Conservation (phyloP, 2,888 invertebrate genomes). For the Chouioia cunea region DNA sequence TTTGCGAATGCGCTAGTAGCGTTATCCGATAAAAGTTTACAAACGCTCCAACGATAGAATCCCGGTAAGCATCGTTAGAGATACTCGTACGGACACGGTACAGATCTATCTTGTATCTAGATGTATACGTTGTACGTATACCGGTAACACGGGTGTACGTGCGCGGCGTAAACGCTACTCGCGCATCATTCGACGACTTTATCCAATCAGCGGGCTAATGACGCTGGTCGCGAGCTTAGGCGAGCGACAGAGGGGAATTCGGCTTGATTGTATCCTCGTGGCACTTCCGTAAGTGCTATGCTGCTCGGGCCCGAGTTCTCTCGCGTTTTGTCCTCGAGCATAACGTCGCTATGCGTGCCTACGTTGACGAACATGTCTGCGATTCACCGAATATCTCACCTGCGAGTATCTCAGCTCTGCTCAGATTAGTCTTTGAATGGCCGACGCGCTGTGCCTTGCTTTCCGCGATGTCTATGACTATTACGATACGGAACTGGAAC, state of each 20-base stretch:
- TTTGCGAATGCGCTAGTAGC: no score
- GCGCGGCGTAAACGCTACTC: no score
- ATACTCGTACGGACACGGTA: no score
- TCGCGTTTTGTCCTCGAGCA: no score
- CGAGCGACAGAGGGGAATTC: constrained; percentile 4
- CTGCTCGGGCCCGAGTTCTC: neutral
- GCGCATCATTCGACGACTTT: constrained; percentile 3
- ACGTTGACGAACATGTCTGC: neutral
- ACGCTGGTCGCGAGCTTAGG: neutral
- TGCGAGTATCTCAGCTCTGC: neutral
- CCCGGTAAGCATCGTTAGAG: constrained; percentile 6
- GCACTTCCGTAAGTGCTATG: constrained; percentile 14
- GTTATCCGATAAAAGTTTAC: no score
- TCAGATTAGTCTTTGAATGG: constrained; percentile 23
- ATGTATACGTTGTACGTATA: no score
- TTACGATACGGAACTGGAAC: no score
- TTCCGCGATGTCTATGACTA: no score
- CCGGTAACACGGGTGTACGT: no score
- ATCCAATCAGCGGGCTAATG: constrained; percentile 23
- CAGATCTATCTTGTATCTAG: no score
- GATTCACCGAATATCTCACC: neutral
- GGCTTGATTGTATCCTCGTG: constrained; percentile 35
- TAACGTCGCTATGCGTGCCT: no score
- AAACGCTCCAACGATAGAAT: constrained; percentile 11
- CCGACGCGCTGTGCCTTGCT: neutral